Evolutionary conservation across 2,888 invertebrate genomes (phyloP).

Genomic region (Hypena proboscidalis): DNA sequence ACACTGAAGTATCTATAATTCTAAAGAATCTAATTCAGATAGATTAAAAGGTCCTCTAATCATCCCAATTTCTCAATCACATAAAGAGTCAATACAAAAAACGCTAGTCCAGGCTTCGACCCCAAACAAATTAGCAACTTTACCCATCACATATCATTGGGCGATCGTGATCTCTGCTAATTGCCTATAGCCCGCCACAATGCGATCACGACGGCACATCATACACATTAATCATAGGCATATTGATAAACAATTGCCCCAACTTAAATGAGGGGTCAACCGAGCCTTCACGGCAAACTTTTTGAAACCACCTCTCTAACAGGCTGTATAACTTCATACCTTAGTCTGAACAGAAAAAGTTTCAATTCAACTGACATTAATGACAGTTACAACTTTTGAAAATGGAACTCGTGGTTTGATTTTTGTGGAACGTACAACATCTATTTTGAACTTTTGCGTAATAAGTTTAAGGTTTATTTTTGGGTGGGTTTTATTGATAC

Average conservation of each 20-base stretch:
- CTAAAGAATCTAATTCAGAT: too few species aligned
- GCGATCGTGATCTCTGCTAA: constrained; percentile 77
- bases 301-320: constrained; percentile 17
- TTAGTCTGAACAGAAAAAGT: constrained; percentile 17
- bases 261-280: constrained; percentile 83
- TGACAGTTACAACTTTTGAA: constrained; percentile 40
- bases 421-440: constrained; percentile 50
- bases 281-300: constrained; percentile 49
- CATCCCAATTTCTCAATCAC: background rate
- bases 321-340: constrained; percentile 27
- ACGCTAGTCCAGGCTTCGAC: constrained; percentile 30
- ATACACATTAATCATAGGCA: constrained; percentile 77
- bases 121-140: constrained; percentile 69
- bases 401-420: constrained; percentile 42
- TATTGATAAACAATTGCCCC: constrained; percentile 84
- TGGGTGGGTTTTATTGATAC: constrained; percentile 37
- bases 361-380: constrained; percentile 21
- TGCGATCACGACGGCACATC: constrained; percentile 71
- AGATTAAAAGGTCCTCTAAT: too few species aligned
- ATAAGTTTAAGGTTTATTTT: constrained; percentile 45
- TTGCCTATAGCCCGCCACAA: constrained; percentile 65
- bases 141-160: constrained; percentile 76
- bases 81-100: constrained; percentile 31
- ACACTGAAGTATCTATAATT: too few species aligned
- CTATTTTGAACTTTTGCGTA: constrained; percentile 38